Conservation (phyloP, 2,888 invertebrate genomes). For the Lycocerus yunnanus region DNA sequence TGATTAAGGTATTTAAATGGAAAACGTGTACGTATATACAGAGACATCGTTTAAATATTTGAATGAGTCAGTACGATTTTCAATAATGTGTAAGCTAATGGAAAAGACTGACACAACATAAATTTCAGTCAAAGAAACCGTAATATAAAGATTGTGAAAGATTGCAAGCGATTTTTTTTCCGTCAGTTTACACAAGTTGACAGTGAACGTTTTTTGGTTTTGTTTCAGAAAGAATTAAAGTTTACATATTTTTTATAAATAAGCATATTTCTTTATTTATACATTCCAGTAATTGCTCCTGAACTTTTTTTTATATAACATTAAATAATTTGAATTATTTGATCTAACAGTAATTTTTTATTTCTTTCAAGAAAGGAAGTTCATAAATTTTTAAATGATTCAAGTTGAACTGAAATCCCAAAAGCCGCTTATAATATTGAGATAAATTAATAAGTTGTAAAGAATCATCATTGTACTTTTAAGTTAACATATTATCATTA, state of each 20-base stretch:
- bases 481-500: too few species aligned
- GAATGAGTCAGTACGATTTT: conserved; percentile 40
- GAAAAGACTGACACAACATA: conserved; percentile 50
- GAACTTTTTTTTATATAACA: not conserved
- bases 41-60: conserved; percentile 6
- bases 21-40: not conserved
- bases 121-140: conserved; percentile 48
- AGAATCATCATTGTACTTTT: too few species aligned
- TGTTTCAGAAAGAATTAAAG: conserved; percentile 1
- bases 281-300: not conserved
- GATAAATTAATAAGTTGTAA: too few species aligned
- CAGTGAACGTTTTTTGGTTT: conserved; percentile 25
- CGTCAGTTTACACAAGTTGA: conserved; percentile 36
- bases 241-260: conserved; percentile 1
- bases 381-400: too few species aligned
- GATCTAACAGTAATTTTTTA: not conserved
- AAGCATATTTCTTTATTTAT: not conserved
- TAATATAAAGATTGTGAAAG: conserved; percentile 55
- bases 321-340: not conserved
- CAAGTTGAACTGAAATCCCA: too few species aligned
- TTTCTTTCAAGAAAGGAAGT: not conserved
- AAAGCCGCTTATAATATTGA: too few species aligned
- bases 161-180: conserved; percentile 51
- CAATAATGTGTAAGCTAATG: conserved; percentile 43
- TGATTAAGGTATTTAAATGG: not conserved